These are phyloP conservation scores for Ophiothrix spiculata DNA, from an alignment of 35 echinoderm and acorn worm genomes.

Conservation along the genomic window DNA sequence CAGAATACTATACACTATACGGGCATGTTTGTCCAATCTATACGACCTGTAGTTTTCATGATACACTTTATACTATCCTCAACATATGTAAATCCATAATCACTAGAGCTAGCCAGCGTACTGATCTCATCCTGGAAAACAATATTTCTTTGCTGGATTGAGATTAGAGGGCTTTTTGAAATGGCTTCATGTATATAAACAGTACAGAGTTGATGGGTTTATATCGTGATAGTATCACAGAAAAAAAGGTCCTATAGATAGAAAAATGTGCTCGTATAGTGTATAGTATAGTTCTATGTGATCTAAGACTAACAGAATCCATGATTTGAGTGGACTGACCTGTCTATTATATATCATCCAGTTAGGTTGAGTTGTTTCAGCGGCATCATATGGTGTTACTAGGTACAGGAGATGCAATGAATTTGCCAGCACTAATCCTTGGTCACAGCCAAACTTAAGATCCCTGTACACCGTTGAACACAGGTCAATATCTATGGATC, in stretches of 20 bases:
- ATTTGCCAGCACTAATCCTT: slow-evolving; percentile 79
- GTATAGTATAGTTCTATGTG: too few species aligned
- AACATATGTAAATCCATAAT: neutral
- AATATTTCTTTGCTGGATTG: neutral
- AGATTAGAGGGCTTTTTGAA: too few species aligned
- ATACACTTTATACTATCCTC: neutral
- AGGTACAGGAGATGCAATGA: slow-evolving; percentile 79
- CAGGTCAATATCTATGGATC: slow-evolving; percentile 83
- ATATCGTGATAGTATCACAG: too few species aligned
- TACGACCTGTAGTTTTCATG: neutral
- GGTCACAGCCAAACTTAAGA: slow-evolving; percentile 61
- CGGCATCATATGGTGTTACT: slow-evolving; percentile 80
- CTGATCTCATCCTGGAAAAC: neutral
- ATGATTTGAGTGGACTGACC: slow-evolving; percentile 39
- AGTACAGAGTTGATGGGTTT: too few species aligned
- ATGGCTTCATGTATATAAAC: too few species aligned
- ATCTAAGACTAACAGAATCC: too few species aligned
- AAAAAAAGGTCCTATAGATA: too few species aligned
- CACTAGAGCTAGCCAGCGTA: too few species aligned
- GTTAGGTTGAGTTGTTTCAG: slow-evolving; percentile 36
- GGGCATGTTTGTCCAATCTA: too few species aligned
- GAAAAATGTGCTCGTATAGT: too few species aligned
- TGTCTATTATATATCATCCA: slow-evolving; percentile 83
- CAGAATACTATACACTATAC: too few species aligned
- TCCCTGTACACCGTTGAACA: slow-evolving; percentile 66